Conservation (phyloP, 1,140 invertebrate species). For the Magallana angulata region DNA sequence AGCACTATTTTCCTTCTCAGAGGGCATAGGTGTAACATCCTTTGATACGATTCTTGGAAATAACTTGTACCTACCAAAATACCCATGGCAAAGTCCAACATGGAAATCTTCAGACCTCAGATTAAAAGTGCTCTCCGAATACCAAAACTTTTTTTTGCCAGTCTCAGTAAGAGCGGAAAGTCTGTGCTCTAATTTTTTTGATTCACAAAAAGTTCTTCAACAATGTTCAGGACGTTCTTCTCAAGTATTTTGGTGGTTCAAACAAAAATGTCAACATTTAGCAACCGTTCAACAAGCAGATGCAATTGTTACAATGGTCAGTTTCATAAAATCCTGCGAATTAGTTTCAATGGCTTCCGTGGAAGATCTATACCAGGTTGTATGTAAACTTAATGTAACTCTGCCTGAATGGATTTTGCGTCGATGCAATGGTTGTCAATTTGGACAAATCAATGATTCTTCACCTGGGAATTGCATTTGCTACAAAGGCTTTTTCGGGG, state of each 20-base stretch:
- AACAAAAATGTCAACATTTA: constrained; percentile 48
- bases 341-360: constrained; percentile 7
- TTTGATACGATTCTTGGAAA: constrained; percentile 57
- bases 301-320: constrained; percentile 54
- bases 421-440: constrained; percentile 58
- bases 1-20: constrained; percentile 59
- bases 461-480: constrained; percentile 54
- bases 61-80: constrained; percentile 57
- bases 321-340: constrained; percentile 54
- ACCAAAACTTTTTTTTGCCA: neutral
- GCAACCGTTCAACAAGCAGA: constrained; percentile 30
- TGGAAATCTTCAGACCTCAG: constrained; percentile 61
- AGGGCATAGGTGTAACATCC: constrained; percentile 59
- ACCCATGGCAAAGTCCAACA: constrained; percentile 63
- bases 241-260: constrained; percentile 45
- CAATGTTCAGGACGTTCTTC: constrained; percentile 47
- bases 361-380: constrained; percentile 24
- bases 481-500: constrained; percentile 61
- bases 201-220: constrained; percentile 20
- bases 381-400: constrained; percentile 45
- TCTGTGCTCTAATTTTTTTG: constrained; percentile 58
- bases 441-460: constrained; percentile 50
- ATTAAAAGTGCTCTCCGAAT: constrained; percentile 27
- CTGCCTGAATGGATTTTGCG: constrained; percentile 58
- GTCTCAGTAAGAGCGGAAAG: constrained; percentile 6